phyloP scores from a whole-genome alignment of 2,888 invertebrate genomes.

The Oligia latruncula region DNA sequence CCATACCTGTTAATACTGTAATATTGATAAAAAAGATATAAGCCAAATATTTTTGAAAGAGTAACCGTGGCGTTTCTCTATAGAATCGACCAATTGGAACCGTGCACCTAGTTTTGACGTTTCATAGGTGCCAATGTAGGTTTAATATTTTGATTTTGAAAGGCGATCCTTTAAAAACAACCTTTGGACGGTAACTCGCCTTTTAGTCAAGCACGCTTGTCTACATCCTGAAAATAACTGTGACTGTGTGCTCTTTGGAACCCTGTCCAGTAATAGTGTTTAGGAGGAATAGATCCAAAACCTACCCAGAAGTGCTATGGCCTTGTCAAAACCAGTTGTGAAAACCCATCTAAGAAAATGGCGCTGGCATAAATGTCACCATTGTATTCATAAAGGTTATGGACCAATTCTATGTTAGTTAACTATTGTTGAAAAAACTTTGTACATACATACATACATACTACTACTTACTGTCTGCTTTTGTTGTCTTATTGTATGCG shows the following conservation, averaged over 20 bases:
- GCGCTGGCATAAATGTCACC: conserved; percentile 6
- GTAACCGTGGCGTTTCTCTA: too few species aligned
- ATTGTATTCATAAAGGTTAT: conserved; percentile 14
- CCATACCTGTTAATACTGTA: too few species aligned
- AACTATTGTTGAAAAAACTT: conserved; percentile 13
- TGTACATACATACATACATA: neutral
- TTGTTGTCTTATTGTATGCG: neutral
- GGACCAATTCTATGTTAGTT: conserved; percentile 4
- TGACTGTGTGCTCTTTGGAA: neutral
- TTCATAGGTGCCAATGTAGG: too few species aligned
- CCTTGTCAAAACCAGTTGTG: neutral
- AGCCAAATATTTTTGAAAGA: too few species aligned
- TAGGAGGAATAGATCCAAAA: neutral
- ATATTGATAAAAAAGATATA: too few species aligned
- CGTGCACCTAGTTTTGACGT: too few species aligned
- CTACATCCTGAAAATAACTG: neutral
- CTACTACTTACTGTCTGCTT: neutral
- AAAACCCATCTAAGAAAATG: neutral
- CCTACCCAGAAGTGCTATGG: neutral
- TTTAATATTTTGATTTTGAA: neutral
- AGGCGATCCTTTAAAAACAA: neutral
- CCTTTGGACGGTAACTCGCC: neutral
- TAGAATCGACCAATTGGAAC: too few species aligned
- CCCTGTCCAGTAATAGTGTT: neutral
- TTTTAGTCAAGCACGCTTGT: neutral